Evolutionary conservation across 1,140 invertebrate genomes (phyloP), one percentile per base, ranked within the genome.

Genomic region (Kradibia gibbosae): DNA sequence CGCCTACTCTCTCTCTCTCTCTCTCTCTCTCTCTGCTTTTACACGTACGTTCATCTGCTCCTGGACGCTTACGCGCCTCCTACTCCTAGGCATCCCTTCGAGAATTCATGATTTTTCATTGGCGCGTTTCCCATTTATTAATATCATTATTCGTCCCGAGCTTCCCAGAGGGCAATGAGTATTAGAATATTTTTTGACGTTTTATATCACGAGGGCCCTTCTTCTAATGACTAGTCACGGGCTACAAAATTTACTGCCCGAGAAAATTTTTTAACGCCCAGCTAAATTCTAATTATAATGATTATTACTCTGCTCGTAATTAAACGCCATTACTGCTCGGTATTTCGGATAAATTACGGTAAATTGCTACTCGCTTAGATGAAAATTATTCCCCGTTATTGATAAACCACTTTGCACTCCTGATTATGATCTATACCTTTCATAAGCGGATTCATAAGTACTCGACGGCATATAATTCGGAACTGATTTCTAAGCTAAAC

Each of bases 101-200:
- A 2, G 28, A 67, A 22, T 67, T 75, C 65, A 75, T 81, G 31
- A 10, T 77, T 53, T 36, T 42, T 78, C 17, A 82, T 81, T 82
- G 50, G 31, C 25, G 50, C 3, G 45, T 57, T 78, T 78, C 62
- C 28, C 20, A 71, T 62, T 73, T n/a, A 60, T 73, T 78, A 78
- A 31, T 57, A 42, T 48, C 34, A 31, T 72, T 72, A 71, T 77
- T 77, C 55, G 65, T 70, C 65, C 7, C 25, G 72, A 81, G n/a
- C 50, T 17, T 36, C 10, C 36, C 25, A 76, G 28, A 25, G 65
- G 50, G 17, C 22, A 22, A 80, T 36, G 55, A n/a, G 57, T 34
- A 75, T 65, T 48, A 53, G 22, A 34, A 55, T 7, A 28, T 60
- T 45, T 62, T 80, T 48, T 31, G 22, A 42, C 48, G 10, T 50